These are phyloP conservation scores for Platyrinchus mystaceus DNA, from an alignment of 2,797 vertebrate genomes.

Conservation along the genomic window DNA sequence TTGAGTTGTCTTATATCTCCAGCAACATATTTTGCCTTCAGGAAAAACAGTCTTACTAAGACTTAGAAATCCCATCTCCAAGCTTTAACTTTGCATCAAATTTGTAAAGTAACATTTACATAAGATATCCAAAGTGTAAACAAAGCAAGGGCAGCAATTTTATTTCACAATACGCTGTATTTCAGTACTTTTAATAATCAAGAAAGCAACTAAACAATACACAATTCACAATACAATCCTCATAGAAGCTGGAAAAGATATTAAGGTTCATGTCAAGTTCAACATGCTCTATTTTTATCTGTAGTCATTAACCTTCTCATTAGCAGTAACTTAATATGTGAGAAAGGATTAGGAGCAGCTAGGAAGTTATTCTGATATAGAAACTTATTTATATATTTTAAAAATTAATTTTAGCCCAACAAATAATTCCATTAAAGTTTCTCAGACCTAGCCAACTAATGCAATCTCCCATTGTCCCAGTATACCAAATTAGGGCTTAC, in stretches of 20 bases:
- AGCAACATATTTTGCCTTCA: neutral
- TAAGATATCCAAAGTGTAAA: neutral
- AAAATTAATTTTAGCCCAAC: neutral
- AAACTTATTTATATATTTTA: neutral
- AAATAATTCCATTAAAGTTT: neutral
- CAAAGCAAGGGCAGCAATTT: neutral
- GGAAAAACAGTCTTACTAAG: neutral
- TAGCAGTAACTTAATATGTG: neutral
- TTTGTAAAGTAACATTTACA: neutral
- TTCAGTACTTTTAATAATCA: neutral
- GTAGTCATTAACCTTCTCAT: slow-evolving; percentile 5
- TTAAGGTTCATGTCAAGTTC: slow-evolving; percentile 38
- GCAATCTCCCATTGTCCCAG: neutral
- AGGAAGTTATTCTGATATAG: neutral
- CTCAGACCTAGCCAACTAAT: neutral
- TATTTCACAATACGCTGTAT: neutral
- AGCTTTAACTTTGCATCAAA: neutral
- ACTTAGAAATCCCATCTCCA: neutral
- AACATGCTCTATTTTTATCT: slow-evolving; percentile 2
- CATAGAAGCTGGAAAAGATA: slow-evolving; percentile 25
- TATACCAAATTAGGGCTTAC: neutral
- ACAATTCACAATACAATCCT: slow-evolving; percentile 15
- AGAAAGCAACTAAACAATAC: slow-evolving; percentile 12
- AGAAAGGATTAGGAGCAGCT: neutral
- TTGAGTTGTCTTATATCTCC: neutral